Base-by-base conservation (phyloP, 1,140 invertebrate genomes). In the Tachypleus tridentatus region DNA sequence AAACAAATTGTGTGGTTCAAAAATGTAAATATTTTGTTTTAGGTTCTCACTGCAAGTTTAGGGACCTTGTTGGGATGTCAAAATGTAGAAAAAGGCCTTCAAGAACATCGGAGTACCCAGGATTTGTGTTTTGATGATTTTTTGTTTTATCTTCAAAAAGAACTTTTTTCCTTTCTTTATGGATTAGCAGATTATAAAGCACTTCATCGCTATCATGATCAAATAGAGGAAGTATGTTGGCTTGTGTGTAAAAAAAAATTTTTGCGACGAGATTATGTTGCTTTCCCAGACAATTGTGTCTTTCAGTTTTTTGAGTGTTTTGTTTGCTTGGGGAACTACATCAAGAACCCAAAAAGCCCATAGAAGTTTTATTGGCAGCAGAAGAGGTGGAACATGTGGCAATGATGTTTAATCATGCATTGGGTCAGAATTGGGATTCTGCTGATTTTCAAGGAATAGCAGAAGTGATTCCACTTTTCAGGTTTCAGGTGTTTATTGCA, bases 221-320 rank as follows among this genome's bases (percentile, higher is more conserved):
- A 81, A 70, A 83, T 85, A 51, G 82, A 84, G 63, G 80, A 86
- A 76, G 83, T 87, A 3, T 89, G 87, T 73, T 91, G 88, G 88
- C 75, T 87, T 57, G 80, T 90, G 1, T 89, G 86, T 72, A 80
- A 82, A 50, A 85, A 83, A 73, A 79, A 80, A 51, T 85, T 82
- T 67, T 69, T 85, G 5, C 72, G 78, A 3, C 75, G 83, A 64
- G 80, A 83, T 56, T 79, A 82, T 69, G 76, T 80, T 3, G 72
- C 84, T 6, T 83, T 88, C 65, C 75, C 78, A 29, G 83, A 86
- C 67, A 79, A 82, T 49, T 84, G 83, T 57, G 79, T 87, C 4
- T 88, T 86, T 73, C 83, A 87, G 72, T 76, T 91, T 59, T 90
- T 88, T 75, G 86, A 69, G 84, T 90, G 67, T 90, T 88, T 75